These are phyloP conservation scores for Cerastis rubricosa DNA, from an alignment of 2,888 invertebrate species.

Conservation along the genomic window DNA sequence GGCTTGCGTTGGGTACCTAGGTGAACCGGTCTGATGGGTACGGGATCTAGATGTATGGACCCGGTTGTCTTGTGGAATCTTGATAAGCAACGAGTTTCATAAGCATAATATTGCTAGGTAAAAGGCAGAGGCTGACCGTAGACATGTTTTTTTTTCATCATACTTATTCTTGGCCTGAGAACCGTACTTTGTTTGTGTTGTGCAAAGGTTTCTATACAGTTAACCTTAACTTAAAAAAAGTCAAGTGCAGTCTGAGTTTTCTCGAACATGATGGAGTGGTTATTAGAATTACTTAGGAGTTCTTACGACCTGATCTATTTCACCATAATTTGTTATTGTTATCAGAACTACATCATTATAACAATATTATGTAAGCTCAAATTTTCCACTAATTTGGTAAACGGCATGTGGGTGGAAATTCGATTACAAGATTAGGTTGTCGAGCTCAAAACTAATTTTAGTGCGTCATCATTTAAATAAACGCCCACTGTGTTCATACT, in stretches of 20 bases:
- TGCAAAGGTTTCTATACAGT: too few species aligned
- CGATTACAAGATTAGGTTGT: background rate
- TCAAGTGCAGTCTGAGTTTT: background rate
- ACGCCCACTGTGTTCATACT: background rate
- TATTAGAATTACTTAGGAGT: background rate
- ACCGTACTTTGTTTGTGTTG: too few species aligned
- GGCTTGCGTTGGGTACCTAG: background rate
- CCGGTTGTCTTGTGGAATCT: slow-evolving; percentile 7
- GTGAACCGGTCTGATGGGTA: background rate
- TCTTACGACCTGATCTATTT: background rate
- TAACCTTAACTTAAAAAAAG: background rate
- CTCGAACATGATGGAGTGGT: background rate
- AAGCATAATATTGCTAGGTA: background rate
- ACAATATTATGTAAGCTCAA: background rate
- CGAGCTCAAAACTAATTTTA: background rate
- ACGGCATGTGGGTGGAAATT: background rate
- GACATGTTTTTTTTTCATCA: background rate
- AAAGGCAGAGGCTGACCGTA: too few species aligned
- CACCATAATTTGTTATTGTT: background rate
- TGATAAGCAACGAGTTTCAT: slow-evolving; percentile 1
- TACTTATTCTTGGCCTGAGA: background rate
- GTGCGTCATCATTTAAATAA: background rate
- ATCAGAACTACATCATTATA: background rate
- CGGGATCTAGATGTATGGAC: slow-evolving; percentile 4
- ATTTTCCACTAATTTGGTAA: background rate